phyloP scores from a whole-genome alignment of 2,888 invertebrate genomes.

The Tryphoninae sp. region DNA sequence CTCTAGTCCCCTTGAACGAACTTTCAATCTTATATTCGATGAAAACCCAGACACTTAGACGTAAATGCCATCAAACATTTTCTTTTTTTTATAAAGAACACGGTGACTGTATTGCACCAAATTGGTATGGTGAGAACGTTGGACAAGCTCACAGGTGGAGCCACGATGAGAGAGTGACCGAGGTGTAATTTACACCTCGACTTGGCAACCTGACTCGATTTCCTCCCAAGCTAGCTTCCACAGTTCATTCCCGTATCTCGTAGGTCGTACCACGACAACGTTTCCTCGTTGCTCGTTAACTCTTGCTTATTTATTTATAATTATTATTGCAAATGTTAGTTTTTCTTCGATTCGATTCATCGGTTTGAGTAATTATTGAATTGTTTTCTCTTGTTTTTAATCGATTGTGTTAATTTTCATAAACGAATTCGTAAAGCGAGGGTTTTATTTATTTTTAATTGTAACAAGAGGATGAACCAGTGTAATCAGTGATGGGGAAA shows the following conservation, averaged over 20 bases:
- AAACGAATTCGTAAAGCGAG: too few species aligned
- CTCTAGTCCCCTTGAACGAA: not conserved
- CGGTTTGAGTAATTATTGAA: not conserved
- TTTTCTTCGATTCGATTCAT: not conserved
- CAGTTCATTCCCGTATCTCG: conserved; percentile 64
- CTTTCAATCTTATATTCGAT: not conserved
- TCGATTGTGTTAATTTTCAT: too few species aligned
- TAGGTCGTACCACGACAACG: conserved; percentile 51
- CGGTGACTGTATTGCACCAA: not conserved
- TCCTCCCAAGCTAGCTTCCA: conserved; percentile 46
- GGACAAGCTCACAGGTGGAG: conserved; percentile 1
- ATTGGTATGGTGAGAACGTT: not conserved
- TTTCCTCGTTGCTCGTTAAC: not conserved
- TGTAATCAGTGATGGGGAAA: conserved; percentile 62
- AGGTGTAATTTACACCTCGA: conserved; percentile 70
- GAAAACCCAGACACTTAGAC: conserved; percentile 30
- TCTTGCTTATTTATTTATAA: not conserved
- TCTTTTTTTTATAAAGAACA: not conserved
- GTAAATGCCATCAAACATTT: not conserved
- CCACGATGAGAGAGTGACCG: conserved; percentile 13
- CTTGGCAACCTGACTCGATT: conserved; percentile 67
- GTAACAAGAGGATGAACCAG: not conserved
- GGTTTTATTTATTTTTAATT: too few species aligned
- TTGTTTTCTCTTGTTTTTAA: too few species aligned
- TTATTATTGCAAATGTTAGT: not conserved